phyloP scores from a whole-genome alignment of 2,888 invertebrate genomes.

The Oscheius myriophilus region DNA sequence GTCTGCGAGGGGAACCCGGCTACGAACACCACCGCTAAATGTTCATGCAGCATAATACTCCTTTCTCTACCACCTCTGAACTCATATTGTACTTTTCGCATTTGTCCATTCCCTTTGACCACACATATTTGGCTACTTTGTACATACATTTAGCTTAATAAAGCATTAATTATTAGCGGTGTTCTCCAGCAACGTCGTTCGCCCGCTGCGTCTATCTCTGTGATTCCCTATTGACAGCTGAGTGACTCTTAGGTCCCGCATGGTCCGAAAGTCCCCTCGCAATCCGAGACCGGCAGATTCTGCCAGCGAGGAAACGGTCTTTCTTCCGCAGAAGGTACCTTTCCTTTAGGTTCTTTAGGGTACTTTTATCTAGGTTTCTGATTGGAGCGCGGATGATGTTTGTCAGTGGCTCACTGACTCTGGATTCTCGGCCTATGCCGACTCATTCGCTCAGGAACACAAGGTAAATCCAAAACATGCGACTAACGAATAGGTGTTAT shows the following conservation, averaged over 20 bases:
- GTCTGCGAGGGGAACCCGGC: slow-evolving; percentile 6
- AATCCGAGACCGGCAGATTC: not conserved
- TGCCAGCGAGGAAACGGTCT: not conserved
- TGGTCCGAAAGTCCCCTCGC: slow-evolving; percentile 11
- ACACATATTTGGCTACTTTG: too few relatives aligned
- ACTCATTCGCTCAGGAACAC: slow-evolving; percentile 49
- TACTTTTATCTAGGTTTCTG: slow-evolving; percentile 7
- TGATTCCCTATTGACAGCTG: too few relatives aligned
- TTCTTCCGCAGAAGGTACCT: not conserved
- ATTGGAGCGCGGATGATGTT: slow-evolving; percentile 37
- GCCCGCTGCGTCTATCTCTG: too few relatives aligned
- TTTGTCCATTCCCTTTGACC: too few relatives aligned
- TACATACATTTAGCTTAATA: too few relatives aligned
- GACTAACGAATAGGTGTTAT: not conserved
- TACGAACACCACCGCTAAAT: not conserved
- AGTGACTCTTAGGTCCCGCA: not conserved
- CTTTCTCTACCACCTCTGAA: not conserved
- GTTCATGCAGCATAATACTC: not conserved
- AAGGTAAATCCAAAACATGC: slow-evolving; percentile 37
- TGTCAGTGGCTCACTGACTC: slow-evolving; percentile 35
- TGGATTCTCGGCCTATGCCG: slow-evolving; percentile 53
- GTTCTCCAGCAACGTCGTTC: too few relatives aligned
- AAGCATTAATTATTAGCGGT: too few relatives aligned
- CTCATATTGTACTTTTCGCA: not conserved
- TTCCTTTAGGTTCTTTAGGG: too few relatives aligned